Conservation (phyloP, 2,797 vertebrate genomes). For the Myotis findleyi region DNA sequence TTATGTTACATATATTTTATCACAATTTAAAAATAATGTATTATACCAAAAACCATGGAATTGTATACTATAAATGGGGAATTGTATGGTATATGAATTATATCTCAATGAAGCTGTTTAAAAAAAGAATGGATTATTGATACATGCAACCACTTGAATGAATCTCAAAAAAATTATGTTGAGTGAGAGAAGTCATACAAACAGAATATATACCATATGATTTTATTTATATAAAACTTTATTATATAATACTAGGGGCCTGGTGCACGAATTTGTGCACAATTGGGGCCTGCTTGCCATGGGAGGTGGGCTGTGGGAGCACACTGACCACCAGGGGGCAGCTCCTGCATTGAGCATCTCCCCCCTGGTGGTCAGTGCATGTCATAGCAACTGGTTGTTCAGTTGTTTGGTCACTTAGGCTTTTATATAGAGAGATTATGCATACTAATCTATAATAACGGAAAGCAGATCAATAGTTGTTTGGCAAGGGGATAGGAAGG, state of each 20-base stretch:
- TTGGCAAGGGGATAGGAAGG: neutral
- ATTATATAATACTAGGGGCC: neutral
- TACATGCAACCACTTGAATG: conserved; percentile 8
- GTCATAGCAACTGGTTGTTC: too few species aligned
- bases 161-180: conserved; percentile 60
- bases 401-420: too few species aligned
- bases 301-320: too few species aligned
- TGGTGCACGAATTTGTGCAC: too few species aligned
- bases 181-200: conserved; percentile 67
- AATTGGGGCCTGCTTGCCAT: too few species aligned
- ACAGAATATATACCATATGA: conserved; percentile 39
- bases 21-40: conserved; percentile 33
- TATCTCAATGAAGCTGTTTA: conserved; percentile 50
- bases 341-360: too few species aligned
- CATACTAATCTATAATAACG: conserved; percentile 53
- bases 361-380: too few species aligned
- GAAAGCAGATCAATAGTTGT: conserved; percentile 55
- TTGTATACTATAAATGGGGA: conserved; percentile 48
- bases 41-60: neutral
- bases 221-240: conserved; percentile 66
- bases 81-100: conserved; percentile 26
- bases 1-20: conserved; percentile 30
- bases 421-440: neutral
- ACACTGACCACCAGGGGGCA: too few species aligned
- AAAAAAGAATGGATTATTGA: neutral